Conservation (phyloP, 2,113 vertebrate genomes). For the Bufo gargarizans region DNA sequence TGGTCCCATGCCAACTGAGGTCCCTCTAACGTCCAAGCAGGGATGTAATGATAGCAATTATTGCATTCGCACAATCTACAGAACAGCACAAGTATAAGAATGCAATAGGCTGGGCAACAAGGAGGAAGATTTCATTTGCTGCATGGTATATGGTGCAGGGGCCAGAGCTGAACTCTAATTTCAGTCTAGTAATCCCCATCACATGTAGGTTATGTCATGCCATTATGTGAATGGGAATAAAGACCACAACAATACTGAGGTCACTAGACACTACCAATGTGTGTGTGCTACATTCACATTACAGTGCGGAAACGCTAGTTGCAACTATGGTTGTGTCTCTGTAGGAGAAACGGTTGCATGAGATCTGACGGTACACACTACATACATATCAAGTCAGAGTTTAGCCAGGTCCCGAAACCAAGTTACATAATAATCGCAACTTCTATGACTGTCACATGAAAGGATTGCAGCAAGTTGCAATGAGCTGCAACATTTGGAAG, state of each 20-base stretch:
- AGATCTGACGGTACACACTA: neutral
- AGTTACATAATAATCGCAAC: neutral
- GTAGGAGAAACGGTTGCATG: neutral
- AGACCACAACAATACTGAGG: too few species aligned
- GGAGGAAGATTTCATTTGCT: too few species aligned
- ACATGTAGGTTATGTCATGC: too few species aligned
- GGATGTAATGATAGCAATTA: neutral
- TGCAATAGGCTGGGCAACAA: too few species aligned
- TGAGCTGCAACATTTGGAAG: neutral
- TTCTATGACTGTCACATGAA: neutral
- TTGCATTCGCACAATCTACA: neutral
- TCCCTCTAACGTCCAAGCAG: neutral
- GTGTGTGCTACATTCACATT: neutral
- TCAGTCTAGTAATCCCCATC: too few species aligned
- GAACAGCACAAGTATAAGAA: neutral
- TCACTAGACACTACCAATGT: too few species aligned
- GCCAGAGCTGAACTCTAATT: too few species aligned
- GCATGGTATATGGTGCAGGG: too few species aligned
- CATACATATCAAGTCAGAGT: too few species aligned
- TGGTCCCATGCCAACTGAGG: neutral
- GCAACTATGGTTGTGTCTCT: neutral
- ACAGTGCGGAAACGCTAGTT: neutral
- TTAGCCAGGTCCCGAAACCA: neutral
- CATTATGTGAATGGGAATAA: too few species aligned
- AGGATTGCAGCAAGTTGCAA: neutral